These are phyloP conservation scores for Tribolium madens DNA, from an alignment of 1,140 invertebrate genomes.

Conservation along the genomic window DNA sequence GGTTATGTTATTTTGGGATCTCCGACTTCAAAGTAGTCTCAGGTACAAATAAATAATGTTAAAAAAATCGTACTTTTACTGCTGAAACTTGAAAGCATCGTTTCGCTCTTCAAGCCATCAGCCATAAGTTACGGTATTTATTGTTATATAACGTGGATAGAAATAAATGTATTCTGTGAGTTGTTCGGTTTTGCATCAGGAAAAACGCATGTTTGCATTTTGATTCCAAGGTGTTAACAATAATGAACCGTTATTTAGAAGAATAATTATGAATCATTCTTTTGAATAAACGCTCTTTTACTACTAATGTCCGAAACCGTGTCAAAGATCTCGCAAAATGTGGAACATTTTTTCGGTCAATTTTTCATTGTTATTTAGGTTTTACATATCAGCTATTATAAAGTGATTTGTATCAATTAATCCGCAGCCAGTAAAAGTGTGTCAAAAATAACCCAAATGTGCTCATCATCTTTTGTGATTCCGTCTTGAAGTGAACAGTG, in stretches of 20 bases:
- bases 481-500: constrained; percentile 5
- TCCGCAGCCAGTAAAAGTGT: not conserved
- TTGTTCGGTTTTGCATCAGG: constrained; percentile 29
- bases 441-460: constrained; percentile 3
- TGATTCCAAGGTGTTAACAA: constrained; percentile 25
- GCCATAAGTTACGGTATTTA: not conserved
- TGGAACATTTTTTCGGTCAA: not conserved
- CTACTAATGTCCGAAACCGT: too few species aligned
- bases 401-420: constrained; percentile 3
- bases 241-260: constrained; percentile 32
- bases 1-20: constrained; percentile 55
- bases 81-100: not conserved
- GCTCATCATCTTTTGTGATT: constrained; percentile 1
- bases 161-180: constrained; percentile 16
- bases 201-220: constrained; percentile 36
- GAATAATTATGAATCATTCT: constrained; percentile 20
- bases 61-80: constrained; percentile 33
- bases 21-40: constrained; percentile 21
- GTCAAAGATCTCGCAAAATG: too few species aligned
- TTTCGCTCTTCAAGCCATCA: not conserved
- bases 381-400: too few species aligned
- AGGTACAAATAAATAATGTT: constrained; percentile 31
- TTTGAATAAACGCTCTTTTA: not conserved
- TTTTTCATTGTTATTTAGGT: not conserved
- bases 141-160: constrained; percentile 4